Base-by-base conservation (phyloP, 2,113 vertebrate species). In the Platysternon megacephalum region DNA sequence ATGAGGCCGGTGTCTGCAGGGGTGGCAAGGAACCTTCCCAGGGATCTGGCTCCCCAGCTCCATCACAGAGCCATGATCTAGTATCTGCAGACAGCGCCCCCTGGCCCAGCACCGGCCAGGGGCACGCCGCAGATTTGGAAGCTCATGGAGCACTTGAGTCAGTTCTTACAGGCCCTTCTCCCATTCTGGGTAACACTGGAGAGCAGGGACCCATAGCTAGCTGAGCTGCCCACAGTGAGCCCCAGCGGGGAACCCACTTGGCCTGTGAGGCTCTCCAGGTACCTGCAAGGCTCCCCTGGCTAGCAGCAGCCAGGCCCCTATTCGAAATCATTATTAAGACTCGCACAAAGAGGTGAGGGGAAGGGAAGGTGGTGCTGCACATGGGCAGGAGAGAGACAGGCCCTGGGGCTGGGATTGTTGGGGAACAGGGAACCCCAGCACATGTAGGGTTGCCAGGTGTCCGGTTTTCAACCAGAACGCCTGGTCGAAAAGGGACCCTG, bases 341-440 rank as follows among this genome's bases (percentile, higher is more conserved):
- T 28, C 11, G 5, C 74, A 46, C 42, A 72, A 21, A 39, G 68
- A n/a, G 19, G n/a, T 17, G 10, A 82, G 94, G 95, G 91, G 94
- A 91, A 92, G 91, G 84, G 78, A 94, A 65, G 87, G 49, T 83
- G 79, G 85, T 49, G 83, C 91, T 79, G 65, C 35, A 32, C 56
- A 84, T n/a, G 83, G 68, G 19, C 55, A n/a, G 48, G 56, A 46
- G 72, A 26, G 22, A 26, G 42, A 78, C 39, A 46, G 22, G 42
- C 19, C 5, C 8, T 9, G 4, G 22, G 39, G 72, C n/a, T 24
- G 22, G 68, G 68, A 6, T 16, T 32, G 14, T 19, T 11, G 21
- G 11, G 74, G 12, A 39, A 78, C 5, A 11, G 24, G 42, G 12
- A 21, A 78, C 39, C 42, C 8, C 11, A 46, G 42, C 42, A 28